These are phyloP conservation scores for Aplodontia rufa DNA, from an alignment of 2,113 vertebrate species.

Conservation along the genomic window DNA sequence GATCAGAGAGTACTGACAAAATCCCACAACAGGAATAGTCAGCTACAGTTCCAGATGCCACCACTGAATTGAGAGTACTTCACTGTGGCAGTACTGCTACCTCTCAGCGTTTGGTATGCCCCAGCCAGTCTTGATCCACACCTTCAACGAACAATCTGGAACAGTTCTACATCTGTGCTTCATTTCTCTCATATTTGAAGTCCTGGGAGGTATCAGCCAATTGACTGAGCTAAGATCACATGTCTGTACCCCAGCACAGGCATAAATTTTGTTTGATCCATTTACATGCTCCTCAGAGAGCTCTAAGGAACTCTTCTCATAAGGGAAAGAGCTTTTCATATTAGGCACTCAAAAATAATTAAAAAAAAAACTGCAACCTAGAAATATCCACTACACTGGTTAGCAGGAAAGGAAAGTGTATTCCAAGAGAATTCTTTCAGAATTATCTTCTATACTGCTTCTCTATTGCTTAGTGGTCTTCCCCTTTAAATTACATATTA, in stretches of 20 bases:
- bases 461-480: not conserved
- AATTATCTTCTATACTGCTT: not conserved
- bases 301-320: not conserved
- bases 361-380: not conserved
- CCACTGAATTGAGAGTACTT: not conserved
- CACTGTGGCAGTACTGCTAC: not conserved
- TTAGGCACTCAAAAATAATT: not conserved
- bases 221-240: not conserved
- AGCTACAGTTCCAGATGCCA: not conserved
- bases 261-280: not conserved
- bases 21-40: not conserved
- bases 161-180: not conserved
- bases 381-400: not conserved
- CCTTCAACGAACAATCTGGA: not conserved
- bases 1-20: not conserved
- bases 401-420: not conserved
- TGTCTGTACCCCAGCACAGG: not conserved
- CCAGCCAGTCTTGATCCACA: not conserved
- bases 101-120: not conserved
- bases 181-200: not conserved
- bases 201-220: not conserved
- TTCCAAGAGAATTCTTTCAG: not conserved
- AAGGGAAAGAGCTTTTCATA: not conserved
- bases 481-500: not conserved
- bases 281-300: no score